Evolutionary conservation across 1,140 invertebrate species (phyloP).

Genomic region (Euborellia annulipes): DNA sequence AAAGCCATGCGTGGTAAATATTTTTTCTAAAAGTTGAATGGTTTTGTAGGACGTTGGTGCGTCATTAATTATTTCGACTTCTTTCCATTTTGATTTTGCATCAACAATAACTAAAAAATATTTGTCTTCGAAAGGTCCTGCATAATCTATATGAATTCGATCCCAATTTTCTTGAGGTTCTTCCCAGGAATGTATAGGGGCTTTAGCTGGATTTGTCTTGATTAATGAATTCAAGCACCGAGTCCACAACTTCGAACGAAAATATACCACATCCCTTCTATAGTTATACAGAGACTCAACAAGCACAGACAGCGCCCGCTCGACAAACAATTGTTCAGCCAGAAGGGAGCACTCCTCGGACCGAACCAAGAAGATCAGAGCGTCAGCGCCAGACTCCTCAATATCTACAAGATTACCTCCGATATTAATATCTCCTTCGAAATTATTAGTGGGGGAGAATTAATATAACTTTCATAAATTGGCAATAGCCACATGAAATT

Average conservation of each 20-base stretch:
- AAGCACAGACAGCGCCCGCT: too few relatives aligned
- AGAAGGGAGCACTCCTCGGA: slow-evolving; percentile 9
- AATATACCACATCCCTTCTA: slow-evolving; percentile 17
- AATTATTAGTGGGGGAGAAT: too few relatives aligned
- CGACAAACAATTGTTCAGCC: slow-evolving; percentile 16
- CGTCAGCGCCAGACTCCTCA: slow-evolving; percentile 28
- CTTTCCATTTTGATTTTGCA: slow-evolving; percentile 1
- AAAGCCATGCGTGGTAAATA: too few relatives aligned
- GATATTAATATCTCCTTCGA: too few relatives aligned
- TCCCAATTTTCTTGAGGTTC: not conserved
- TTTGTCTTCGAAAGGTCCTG: not conserved
- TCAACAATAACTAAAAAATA: not conserved
- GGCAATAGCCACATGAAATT: slow-evolving; percentile 26
- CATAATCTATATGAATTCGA: not conserved
- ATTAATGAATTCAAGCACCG: slow-evolving; percentile 14
- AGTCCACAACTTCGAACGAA: slow-evolving; percentile 18
- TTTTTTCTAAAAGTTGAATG: too few relatives aligned
- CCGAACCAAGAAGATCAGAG: slow-evolving; percentile 26
- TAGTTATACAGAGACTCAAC: slow-evolving; percentile 18
- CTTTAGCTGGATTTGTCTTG: slow-evolving; percentile 15
- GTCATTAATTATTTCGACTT: not conserved
- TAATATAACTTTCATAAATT: too few relatives aligned
- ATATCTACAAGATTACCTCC: too few relatives aligned
- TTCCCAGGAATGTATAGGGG: not conserved
- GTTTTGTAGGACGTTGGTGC: not conserved